Base-by-base conservation (phyloP, 2,888 invertebrate genomes). In the Pammene fasciana region DNA sequence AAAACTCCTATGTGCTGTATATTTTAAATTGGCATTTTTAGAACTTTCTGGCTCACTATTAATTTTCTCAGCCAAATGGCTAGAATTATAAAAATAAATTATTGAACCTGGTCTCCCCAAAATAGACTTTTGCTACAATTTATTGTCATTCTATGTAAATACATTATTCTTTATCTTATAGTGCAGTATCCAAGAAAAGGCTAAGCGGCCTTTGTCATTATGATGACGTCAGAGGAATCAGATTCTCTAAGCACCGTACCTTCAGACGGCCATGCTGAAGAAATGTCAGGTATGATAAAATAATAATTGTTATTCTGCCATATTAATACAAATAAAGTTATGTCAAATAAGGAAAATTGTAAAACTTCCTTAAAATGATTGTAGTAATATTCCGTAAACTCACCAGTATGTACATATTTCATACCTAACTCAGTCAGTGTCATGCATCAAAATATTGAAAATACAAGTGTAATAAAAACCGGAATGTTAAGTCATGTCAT, bases 141-240 rank as follows among this genome's bases (percentile, higher is more conserved):
- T 4, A 10, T 41, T 5, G 6, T 41, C 9, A 10, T 41, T 6
- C 9, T 43, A 13, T 43, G 1, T 43, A 43, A 43, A 34, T 1
- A n/a, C 13, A 52, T 10, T 34, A 48, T 5, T 16, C 36, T 13
- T 62, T 50, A 6, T 6, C 13, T 59, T 43, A 13, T 52, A 61
- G 67, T 46, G 16, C n/a, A 54, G 9, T 38, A n/a, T 62, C 18
- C n/a, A 55, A 46, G 43, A 45, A 64, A 72, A 67, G 68, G 65
- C 10, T 67, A 72, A 73, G 66, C 48, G 75, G 75, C 74, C 71
- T 73, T 70, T 68, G 72, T 68, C 72, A 81, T 76, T 73, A 90
- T 88, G 88, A 89, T 90, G 81, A 86, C 82, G 62, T 85, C 90
- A 26, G 92, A 91, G 71, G 91, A 91, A 76, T 82, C 88, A 1